phyloP scores from a whole-genome alignment of 2,113 vertebrate species.

The Herpetotheres cachinnans region DNA sequence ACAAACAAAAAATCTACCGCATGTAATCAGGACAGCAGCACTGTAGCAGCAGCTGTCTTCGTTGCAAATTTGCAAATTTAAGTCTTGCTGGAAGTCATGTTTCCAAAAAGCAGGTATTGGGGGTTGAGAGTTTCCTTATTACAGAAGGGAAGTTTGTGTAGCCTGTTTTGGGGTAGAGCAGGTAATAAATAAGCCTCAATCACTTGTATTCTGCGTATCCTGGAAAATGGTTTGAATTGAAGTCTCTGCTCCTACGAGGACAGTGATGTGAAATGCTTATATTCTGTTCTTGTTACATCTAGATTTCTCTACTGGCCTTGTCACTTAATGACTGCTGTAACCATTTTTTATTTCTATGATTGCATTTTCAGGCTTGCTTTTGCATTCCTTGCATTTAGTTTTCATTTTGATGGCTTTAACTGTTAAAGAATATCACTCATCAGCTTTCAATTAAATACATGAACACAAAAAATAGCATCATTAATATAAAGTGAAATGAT shows the following conservation, averaged over 20 bases:
- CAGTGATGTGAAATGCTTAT: background rate
- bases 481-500: slow-evolving; percentile 14
- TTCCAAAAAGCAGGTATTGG: background rate
- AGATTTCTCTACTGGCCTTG: background rate
- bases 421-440: slow-evolving; percentile 50
- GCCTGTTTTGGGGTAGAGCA: background rate
- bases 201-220: background rate
- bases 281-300: background rate
- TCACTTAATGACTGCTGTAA: background rate
- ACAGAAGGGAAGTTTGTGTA: background rate
- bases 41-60: background rate
- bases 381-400: slow-evolving; percentile 2
- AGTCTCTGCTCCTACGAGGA: background rate
- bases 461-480: background rate
- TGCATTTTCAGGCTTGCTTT: slow-evolving; percentile 19
- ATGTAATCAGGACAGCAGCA: background rate
- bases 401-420: slow-evolving; percentile 10
- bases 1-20: background rate
- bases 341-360: background rate
- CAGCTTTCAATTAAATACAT: slow-evolving; percentile 39
- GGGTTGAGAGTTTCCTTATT: background rate
- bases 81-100: background rate
- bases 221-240: background rate
- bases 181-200: background rate
- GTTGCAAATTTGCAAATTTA: background rate